Evolutionary conservation across 2,797 vertebrate genomes (phyloP).

Genomic region (Neopelma chrysocephalum): DNA sequence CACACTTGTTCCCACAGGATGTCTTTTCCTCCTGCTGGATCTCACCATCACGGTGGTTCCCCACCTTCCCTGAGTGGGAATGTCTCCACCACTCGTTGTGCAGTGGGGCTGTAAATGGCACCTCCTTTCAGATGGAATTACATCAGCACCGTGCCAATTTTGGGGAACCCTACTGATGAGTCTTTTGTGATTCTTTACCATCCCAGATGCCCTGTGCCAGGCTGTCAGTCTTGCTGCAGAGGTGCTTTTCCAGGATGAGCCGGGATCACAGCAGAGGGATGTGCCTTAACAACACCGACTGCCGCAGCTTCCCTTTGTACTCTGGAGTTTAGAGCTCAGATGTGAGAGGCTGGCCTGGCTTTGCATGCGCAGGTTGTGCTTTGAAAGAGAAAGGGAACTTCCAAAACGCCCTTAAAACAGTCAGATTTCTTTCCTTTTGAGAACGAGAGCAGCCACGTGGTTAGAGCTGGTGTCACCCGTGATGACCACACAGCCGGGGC

Average conservation of each 20-base stretch:
- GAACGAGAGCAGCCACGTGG: constrained; percentile 60
- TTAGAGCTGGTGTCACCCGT: constrained; percentile 56
- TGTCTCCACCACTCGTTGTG: not conserved
- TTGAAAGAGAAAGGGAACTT: constrained; percentile 55
- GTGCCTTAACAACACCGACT: accelerated
- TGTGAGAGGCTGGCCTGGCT: accelerated
- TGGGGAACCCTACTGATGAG: not conserved
- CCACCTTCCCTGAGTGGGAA: not conserved
- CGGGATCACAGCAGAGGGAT: not conserved
- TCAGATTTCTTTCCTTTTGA: constrained; percentile 45
- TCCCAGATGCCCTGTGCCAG: accelerated
- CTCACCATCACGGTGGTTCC: not conserved
- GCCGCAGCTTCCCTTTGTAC: not conserved
- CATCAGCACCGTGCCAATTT: accelerated
- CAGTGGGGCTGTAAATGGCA: accelerated
- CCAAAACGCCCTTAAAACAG: constrained; percentile 61
- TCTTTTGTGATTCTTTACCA: not conserved
- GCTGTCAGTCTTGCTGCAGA: not conserved
- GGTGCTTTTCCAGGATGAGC: not conserved
- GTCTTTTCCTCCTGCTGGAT: not conserved
- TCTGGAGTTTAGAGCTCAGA: not conserved
- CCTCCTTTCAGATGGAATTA: not conserved
- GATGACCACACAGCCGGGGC: constrained; percentile 29
- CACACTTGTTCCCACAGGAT: not conserved
- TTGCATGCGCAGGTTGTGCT: not conserved